Evolutionary conservation across 2,888 invertebrate species (phyloP).

Genomic region (Rhogogaster chlorosoma): DNA sequence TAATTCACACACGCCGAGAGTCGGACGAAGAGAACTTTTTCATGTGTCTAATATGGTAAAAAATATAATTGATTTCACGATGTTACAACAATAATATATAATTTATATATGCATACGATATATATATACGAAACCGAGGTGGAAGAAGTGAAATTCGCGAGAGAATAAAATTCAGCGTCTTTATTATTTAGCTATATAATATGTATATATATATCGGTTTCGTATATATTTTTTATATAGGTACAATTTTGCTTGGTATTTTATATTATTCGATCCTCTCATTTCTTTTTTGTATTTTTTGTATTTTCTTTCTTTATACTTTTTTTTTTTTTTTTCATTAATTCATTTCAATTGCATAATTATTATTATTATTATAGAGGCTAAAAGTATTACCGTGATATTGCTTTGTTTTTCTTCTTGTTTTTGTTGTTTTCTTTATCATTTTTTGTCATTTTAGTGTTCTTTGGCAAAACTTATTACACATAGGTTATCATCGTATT

Average conservation of each 20-base stretch:
- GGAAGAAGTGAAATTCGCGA: not conserved
- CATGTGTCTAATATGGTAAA: not conserved
- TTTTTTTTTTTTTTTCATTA: slow-evolving; percentile 44
- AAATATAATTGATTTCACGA: slow-evolving; percentile 12
- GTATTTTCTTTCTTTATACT: slow-evolving; percentile 35
- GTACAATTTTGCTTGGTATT: slow-evolving; percentile 48
- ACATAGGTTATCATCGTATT: slow-evolving; percentile 74
- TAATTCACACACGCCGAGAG: slow-evolving; percentile 11
- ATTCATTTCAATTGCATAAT: slow-evolving; percentile 36
- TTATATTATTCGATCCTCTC: slow-evolving; percentile 50
- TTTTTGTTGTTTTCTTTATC: slow-evolving; percentile 53
- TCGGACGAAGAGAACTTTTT: slow-evolving; percentile 33
- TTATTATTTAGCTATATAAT: not conserved
- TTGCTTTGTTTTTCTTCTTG: slow-evolving; percentile 56
- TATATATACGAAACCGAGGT: not conserved
- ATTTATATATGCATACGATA: not conserved
- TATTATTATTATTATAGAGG: slow-evolving; percentile 56
- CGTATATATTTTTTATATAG: slow-evolving; percentile 31
- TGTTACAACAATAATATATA: not conserved
- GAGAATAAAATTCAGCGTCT: not conserved
- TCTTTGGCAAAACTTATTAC: slow-evolving; percentile 78
- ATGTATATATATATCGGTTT: slow-evolving; percentile 11
- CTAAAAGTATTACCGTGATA: slow-evolving; percentile 61
- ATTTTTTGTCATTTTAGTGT: slow-evolving; percentile 60
- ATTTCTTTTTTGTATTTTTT: slow-evolving; percentile 54